Conservation (phyloP, 2,888 invertebrate genomes). For the Lissonota sp. region DNA sequence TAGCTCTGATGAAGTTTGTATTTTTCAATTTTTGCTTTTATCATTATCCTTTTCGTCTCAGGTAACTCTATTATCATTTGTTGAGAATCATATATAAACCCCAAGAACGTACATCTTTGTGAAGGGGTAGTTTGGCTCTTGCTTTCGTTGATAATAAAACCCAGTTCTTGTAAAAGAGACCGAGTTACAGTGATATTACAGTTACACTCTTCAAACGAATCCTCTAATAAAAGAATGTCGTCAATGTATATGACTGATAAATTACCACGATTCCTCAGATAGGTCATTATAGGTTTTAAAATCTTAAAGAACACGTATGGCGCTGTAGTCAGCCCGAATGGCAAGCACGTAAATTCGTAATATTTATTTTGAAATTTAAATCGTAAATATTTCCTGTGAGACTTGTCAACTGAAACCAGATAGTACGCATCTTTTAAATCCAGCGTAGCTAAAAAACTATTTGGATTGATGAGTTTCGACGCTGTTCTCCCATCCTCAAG, state of each 20-base stretch:
- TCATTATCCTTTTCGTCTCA: slow-evolving; percentile 12
- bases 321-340: slow-evolving; percentile 41
- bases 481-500: slow-evolving; percentile 69
- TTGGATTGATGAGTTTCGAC: slow-evolving; percentile 24
- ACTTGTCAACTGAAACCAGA: slow-evolving; percentile 26
- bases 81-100: slow-evolving; percentile 27
- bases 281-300: slow-evolving; percentile 46
- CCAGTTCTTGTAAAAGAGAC: slow-evolving; percentile 15
- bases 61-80: slow-evolving; percentile 38
- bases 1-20: background rate
- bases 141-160: slow-evolving; percentile 34
- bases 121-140: slow-evolving; percentile 32
- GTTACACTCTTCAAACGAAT: slow-evolving; percentile 30
- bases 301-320: slow-evolving; percentile 52
- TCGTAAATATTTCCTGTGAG: slow-evolving; percentile 29
- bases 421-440: slow-evolving; percentile 52
- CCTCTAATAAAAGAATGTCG: slow-evolving; percentile 46
- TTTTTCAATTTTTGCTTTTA: background rate
- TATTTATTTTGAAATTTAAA: slow-evolving; percentile 12
- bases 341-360: slow-evolving; percentile 50
- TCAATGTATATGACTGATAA: slow-evolving; percentile 55
- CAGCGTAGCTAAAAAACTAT: slow-evolving; percentile 31
- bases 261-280: slow-evolving; percentile 28
- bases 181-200: slow-evolving; percentile 1
- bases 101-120: slow-evolving; percentile 7